phyloP scores from a whole-genome alignment of 2,113 vertebrate species.

The Pachycephala philippinensis region DNA sequence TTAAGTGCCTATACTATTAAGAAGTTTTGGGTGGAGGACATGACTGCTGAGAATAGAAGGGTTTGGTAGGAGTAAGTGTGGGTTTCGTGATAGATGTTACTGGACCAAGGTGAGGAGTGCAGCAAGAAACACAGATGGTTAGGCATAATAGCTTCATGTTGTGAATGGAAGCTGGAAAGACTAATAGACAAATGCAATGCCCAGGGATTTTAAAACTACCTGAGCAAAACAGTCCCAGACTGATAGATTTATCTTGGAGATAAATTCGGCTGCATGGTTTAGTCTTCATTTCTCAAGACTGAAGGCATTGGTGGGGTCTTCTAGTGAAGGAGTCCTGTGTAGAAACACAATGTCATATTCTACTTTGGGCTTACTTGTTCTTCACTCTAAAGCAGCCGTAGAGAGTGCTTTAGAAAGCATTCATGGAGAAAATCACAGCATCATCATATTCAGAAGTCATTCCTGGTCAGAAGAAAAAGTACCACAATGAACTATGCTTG shows the following conservation, averaged over 20 bases:
- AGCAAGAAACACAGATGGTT: neutral
- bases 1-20: neutral
- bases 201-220: neutral
- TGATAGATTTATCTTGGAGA: neutral
- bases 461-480: neutral
- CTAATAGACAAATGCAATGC: neutral
- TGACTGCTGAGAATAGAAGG: neutral
- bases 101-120: neutral
- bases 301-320: neutral
- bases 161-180: neutral
- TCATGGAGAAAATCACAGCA: neutral
- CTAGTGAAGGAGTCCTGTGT: neutral
- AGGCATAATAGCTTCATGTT: neutral
- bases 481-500: neutral
- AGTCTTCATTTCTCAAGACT: neutral
- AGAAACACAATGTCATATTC: neutral
- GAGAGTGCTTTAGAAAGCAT: neutral
- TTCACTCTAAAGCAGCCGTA: neutral
- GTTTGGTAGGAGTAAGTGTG: neutral
- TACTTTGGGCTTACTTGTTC: neutral
- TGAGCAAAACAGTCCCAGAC: neutral
- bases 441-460: neutral
- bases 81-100: rapidly evolving
- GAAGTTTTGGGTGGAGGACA: neutral
- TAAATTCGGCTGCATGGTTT: neutral